Conservation (phyloP, 2,113 vertebrate species). For the Nycticorax nycticorax region DNA sequence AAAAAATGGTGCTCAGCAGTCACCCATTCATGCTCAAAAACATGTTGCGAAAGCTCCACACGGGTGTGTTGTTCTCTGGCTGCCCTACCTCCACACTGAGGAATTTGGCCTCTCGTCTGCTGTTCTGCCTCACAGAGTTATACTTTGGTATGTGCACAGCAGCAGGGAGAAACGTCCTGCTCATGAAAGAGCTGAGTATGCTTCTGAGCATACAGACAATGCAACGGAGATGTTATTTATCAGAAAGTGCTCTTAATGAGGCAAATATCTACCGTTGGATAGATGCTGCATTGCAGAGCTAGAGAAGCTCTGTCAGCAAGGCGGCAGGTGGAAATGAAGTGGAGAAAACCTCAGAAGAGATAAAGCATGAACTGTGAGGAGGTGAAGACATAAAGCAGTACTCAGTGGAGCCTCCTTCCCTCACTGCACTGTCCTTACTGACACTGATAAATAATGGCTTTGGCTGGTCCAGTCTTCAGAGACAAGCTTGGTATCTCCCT, state of each 20-base stretch:
- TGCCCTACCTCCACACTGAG: not conserved
- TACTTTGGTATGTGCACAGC: not conserved
- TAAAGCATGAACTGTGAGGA: not conserved
- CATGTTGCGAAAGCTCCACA: not conserved
- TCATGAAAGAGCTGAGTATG: not conserved
- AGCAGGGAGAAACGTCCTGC: not conserved
- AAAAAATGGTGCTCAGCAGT: not conserved
- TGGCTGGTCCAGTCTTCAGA: not conserved
- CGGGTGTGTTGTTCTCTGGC: not conserved
- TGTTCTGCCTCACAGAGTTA: not conserved
- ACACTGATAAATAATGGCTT: not conserved
- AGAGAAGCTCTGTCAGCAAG: not conserved
- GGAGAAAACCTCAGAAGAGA: not conserved
- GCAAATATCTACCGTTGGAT: not conserved
- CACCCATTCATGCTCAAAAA: not conserved
- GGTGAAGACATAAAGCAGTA: not conserved
- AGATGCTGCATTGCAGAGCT: not conserved
- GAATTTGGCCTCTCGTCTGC: not conserved
- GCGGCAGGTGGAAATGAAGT: not conserved
- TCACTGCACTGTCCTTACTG: not conserved
- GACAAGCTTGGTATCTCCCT: not conserved
- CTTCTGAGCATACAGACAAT: not conserved
- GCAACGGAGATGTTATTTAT: not conserved
- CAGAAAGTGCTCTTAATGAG: not conserved
- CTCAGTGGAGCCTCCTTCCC: not conserved